These are phyloP conservation scores for Diadema setosum DNA, from an alignment of 35 echinoderm and acorn worm species.

Conservation along the genomic window DNA sequence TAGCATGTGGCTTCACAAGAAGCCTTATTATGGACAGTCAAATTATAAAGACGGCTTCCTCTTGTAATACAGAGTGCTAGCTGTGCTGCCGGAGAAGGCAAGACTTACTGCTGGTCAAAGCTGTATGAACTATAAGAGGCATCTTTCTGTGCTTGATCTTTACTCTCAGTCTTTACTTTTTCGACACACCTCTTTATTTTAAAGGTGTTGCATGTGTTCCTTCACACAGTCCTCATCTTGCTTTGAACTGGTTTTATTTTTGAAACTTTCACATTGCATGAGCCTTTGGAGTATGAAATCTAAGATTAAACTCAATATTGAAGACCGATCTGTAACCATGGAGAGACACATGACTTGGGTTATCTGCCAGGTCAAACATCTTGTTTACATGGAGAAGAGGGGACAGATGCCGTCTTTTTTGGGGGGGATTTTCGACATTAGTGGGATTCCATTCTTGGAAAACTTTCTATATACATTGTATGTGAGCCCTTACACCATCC, in stretches of 20 bases:
- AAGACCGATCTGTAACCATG: background rate
- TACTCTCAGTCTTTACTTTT: background rate
- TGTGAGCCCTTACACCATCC: background rate
- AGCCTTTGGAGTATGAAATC: constrained; percentile 28
- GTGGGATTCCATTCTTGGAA: constrained; percentile 33
- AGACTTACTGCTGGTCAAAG: constrained; percentile 9
- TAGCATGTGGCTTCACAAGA: background rate
- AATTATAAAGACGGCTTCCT: constrained; percentile 3
- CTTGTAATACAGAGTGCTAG: background rate
- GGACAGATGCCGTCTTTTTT: constrained; percentile 11
- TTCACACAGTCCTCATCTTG: background rate
- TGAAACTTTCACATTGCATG: background rate
- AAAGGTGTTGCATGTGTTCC: background rate
- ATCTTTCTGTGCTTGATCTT: background rate
- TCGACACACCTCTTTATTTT: background rate
- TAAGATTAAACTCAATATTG: constrained; percentile 6
- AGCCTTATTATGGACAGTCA: background rate
- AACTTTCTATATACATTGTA: no score
- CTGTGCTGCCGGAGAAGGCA: background rate
- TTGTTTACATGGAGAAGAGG: background rate
- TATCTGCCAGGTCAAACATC: background rate
- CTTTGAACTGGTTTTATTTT: background rate
- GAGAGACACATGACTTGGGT: background rate
- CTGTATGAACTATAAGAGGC: background rate
- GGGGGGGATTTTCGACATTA: constrained; percentile 13